Evolutionary conservation across 2,113 vertebrate species (phyloP).

Genomic region (Equus quagga): DNA sequence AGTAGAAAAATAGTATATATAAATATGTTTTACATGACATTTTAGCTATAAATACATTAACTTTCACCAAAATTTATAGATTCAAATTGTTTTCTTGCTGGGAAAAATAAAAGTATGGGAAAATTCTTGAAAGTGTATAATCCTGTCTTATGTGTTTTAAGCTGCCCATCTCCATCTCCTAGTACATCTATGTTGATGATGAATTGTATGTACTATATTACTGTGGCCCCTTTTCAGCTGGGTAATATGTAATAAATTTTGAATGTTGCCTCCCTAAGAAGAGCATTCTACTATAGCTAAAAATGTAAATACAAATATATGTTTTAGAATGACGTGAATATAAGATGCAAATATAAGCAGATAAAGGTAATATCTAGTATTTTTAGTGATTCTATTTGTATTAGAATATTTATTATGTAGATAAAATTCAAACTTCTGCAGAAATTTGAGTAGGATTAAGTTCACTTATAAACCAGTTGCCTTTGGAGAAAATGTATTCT

Average conservation of each 20-base stretch:
- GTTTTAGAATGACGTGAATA: background rate
- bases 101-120: background rate
- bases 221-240: background rate
- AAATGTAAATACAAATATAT: background rate
- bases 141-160: background rate
- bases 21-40: background rate
- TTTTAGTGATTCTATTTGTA: background rate
- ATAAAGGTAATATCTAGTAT: background rate
- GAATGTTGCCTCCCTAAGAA: background rate
- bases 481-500: background rate
- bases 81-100: background rate
- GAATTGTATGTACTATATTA: background rate
- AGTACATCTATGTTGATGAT: background rate
- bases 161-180: background rate
- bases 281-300: background rate
- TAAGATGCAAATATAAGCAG: background rate
- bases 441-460: background rate
- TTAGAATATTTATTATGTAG: conserved; percentile 16
- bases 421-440: background rate
- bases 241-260: background rate
- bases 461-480: conserved; percentile 23
- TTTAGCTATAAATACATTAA: conserved; percentile 2
- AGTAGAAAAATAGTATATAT: background rate
- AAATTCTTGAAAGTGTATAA: background rate
- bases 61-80: background rate